phyloP scores from a whole-genome alignment of 1,140 invertebrate species.

The Caenorhabditis latens region DNA sequence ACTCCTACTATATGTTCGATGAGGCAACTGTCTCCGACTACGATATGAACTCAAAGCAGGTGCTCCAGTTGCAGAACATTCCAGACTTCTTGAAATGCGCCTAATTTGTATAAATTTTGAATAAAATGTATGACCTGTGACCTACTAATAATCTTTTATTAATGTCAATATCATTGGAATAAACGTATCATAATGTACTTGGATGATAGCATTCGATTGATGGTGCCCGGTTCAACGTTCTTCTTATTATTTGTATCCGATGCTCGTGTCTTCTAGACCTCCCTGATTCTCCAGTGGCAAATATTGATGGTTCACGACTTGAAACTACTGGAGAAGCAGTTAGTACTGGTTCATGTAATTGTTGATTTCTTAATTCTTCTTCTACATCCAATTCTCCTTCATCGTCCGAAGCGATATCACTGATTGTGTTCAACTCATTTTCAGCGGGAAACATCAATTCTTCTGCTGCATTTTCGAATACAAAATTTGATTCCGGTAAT shows the following conservation, averaged over 20 bases:
- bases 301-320: background rate
- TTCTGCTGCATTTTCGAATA: slow-evolving; percentile 14
- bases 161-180: background rate
- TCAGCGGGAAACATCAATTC: background rate
- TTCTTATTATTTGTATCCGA: background rate
- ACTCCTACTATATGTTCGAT: slow-evolving; percentile 53
- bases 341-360: background rate
- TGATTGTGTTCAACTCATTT: slow-evolving; percentile 14
- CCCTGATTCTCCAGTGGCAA: background rate
- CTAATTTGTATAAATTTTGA: background rate
- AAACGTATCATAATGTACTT: background rate
- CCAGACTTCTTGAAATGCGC: slow-evolving; percentile 36
- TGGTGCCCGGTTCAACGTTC: background rate
- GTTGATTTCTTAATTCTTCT: background rate
- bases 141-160: background rate
- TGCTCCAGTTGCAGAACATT: slow-evolving; percentile 13
- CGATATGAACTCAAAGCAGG: slow-evolving; percentile 54
- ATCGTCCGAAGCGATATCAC: slow-evolving; percentile 1
- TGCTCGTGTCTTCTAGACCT: background rate
- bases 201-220: slow-evolving; percentile 5
- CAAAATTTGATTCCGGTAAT: background rate
- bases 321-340: background rate
- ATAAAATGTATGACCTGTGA: background rate
- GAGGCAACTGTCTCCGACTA: slow-evolving; percentile 51
- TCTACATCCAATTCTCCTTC: background rate